Evolutionary conservation across 2,113 vertebrate genomes (phyloP).

Genomic region (Fulmarus glacialis): DNA sequence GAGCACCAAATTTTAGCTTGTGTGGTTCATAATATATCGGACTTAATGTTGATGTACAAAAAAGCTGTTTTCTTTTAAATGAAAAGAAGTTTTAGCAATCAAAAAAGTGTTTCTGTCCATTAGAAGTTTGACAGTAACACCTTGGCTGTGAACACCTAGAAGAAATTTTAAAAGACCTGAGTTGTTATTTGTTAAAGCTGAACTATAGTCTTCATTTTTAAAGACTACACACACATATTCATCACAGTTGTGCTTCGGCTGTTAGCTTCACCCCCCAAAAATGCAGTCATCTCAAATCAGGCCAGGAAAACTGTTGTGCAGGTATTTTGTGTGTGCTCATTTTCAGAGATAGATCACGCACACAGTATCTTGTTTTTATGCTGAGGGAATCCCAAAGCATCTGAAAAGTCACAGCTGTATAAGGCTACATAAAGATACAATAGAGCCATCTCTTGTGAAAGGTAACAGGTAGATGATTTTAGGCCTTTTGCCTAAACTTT

Average conservation of each 20-base stretch:
- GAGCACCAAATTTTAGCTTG: neutral
- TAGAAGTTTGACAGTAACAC: neutral
- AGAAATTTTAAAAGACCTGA: neutral
- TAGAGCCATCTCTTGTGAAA: neutral
- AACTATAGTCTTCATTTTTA: neutral
- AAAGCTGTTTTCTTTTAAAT: neutral
- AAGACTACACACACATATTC: neutral
- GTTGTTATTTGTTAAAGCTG: neutral
- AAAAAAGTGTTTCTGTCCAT: neutral
- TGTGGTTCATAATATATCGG: neutral
- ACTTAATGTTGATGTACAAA: neutral
- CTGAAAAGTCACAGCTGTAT: neutral
- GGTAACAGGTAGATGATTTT: neutral
- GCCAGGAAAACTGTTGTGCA: neutral
- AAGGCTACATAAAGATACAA: neutral
- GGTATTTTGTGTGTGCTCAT: neutral
- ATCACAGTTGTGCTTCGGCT: neutral
- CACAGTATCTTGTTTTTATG: fast-evolving
- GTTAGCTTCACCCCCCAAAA: neutral
- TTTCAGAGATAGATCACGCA: neutral
- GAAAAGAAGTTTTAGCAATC: neutral
- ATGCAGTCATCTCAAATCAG: neutral
- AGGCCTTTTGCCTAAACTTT: neutral
- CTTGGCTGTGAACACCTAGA: neutral
- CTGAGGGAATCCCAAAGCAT: neutral